phyloP scores from a whole-genome alignment of 2,888 invertebrate genomes.

The Dyspetes luteomarginatus region DNA sequence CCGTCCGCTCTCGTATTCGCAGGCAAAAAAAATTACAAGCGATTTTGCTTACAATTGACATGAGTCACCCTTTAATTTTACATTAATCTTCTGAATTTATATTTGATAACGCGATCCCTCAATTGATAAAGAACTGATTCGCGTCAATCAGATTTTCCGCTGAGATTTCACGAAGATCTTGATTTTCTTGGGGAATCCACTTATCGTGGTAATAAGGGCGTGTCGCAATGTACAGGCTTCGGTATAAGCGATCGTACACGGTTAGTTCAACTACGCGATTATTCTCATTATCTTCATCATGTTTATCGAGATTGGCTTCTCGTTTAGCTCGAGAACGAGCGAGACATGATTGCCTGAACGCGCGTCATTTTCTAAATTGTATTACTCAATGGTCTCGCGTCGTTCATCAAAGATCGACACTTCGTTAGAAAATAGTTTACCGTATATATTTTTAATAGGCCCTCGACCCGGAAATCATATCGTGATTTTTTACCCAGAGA shows the following conservation, averaged over 20 bases:
- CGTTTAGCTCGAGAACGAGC: slow-evolving; percentile 48
- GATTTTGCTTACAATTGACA: too few species aligned
- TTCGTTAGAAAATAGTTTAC: slow-evolving; percentile 49
- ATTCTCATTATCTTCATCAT: slow-evolving; percentile 70
- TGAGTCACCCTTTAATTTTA: too few species aligned
- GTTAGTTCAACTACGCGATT: too few species aligned
- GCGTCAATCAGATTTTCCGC: slow-evolving; percentile 31
- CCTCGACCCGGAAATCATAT: too few species aligned
- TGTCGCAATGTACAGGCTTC: slow-evolving; percentile 62
- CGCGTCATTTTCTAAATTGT: slow-evolving; percentile 62
- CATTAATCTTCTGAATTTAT: too few species aligned
- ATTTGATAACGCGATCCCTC: slow-evolving; percentile 33
- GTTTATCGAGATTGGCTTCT: slow-evolving; percentile 65
- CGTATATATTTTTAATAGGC: too few species aligned
- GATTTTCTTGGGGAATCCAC: slow-evolving; percentile 10
- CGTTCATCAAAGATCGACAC: slow-evolving; percentile 41
- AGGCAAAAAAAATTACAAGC: too few species aligned
- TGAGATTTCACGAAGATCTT: slow-evolving; percentile 16
- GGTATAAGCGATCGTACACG: slow-evolving; percentile 56
- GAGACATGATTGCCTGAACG: slow-evolving; percentile 48
- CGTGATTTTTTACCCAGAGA: too few species aligned
- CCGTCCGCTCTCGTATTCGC: too few species aligned
- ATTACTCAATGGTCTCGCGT: slow-evolving; percentile 55
- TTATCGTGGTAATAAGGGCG: slow-evolving; percentile 69
- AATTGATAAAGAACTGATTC: slow-evolving; percentile 57